These are phyloP conservation scores for Nicator chloris DNA, from an alignment of 2,113 vertebrate species.

Conservation along the genomic window DNA sequence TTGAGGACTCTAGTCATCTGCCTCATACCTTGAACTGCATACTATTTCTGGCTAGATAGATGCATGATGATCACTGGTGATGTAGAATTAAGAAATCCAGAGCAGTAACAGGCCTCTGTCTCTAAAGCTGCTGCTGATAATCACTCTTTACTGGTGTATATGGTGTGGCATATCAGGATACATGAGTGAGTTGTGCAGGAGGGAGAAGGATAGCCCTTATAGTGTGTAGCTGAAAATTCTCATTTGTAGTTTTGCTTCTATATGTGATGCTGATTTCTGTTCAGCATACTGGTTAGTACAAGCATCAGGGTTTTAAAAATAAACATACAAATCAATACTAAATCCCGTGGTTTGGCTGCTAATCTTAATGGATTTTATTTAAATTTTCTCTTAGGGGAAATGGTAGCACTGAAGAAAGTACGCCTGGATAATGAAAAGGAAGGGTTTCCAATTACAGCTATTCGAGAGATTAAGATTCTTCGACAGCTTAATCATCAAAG, in stretches of 20 bases:
- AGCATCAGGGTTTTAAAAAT: not conserved
- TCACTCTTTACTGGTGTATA: not conserved
- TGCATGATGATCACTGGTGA: not conserved
- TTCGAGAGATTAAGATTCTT: constrained; percentile 86
- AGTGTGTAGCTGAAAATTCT: not conserved
- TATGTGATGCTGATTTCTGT: not conserved
- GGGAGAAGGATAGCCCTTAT: not conserved
- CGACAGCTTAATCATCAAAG: constrained; percentile 85
- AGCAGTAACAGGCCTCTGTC: not conserved
- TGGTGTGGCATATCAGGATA: not conserved
- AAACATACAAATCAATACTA: not conserved
- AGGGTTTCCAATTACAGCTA: constrained; percentile 88
- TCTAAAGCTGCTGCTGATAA: not conserved
- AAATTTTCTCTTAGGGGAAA: constrained; percentile 74
- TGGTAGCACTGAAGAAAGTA: constrained; percentile 87
- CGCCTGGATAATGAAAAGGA: constrained; percentile 86
- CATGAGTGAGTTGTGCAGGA: not conserved
- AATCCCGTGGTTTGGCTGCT: not conserved
- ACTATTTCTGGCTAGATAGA: not conserved
- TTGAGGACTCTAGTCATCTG: not conserved
- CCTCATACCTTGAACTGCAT: rapidly evolving
- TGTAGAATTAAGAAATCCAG: not conserved
- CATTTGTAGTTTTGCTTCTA: not conserved
- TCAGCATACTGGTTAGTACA: not conserved
- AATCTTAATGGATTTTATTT: not conserved